Base-by-base conservation (phyloP, 1,140 invertebrate species). In the Scaptomyza pallida region DNA sequence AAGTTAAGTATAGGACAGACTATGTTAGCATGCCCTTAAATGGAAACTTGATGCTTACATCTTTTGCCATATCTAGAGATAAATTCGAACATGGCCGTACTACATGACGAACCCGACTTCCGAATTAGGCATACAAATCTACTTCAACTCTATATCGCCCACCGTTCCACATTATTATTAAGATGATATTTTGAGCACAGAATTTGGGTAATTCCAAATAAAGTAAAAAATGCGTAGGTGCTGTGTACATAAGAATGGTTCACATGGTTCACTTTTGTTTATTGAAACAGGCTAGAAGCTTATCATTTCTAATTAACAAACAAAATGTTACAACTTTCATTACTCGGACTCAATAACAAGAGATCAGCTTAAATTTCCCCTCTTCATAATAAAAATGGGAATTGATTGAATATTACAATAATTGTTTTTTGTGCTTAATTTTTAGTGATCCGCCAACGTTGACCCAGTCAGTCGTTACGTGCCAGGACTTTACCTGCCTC, bases 401-500 rank as follows among this genome's bases (percentile, higher is more conserved):
- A n/a, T n/a, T n/a, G n/a, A n/a, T n/a, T n/a, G n/a, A n/a, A n/a
- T n/a, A n/a, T 37, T 37, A 37, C 3, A n/a, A 4, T 37, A 12
- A 37, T 37, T 37, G 0, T 37, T 12, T n/a, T 16, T 12, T 44
- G 43, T 12, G 17, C 4, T 44, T 21, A n/a, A 16, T 1, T 17
- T 55, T 21, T 40, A 71, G 68, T 56, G 68, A 71, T 35, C 57
- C 21, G 19, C 41, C 56, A 19, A 45, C 21, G 44, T 3, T 55
- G 35, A 9, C 59, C 13, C 33, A 41, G 19, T 26, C 35, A 35
- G 12, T 30, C 12, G 23, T 65, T 50, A 67, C 70, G 12, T 73
- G 77, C 10, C 73, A 89, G 43, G 89, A 91, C 67, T 78, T 75
- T 51, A 59, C 79, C 47, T 90, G 89, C 45, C 67, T 90, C 17